Evolutionary conservation across 2,113 vertebrate genomes (phyloP), one percentile per base, ranked within the genome.

Genomic region (Dasypus novemcinctus): DNA sequence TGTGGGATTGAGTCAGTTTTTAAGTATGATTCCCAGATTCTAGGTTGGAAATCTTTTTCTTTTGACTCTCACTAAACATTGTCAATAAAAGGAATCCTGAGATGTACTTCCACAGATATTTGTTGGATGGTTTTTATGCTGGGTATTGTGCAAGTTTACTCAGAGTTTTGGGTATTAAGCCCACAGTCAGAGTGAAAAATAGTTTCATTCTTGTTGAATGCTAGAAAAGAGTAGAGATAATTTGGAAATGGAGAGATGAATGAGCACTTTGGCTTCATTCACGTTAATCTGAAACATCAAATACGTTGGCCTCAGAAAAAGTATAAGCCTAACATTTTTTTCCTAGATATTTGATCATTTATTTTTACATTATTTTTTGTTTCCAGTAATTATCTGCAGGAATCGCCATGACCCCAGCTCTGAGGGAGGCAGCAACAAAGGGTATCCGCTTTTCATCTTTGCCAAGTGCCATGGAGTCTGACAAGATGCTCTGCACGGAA

Each of bases 381-480:
- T 98, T 98, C 97, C 98, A 97, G 95, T 97, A 98, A 97, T 98
- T 98, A 94, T 96, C 97, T 98, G 88, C 97, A 92, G 7, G 96
- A 98, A 97, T 97, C 98, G 98, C 98, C 98, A 99, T 99, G 99
- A 99, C 99, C 98, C 99, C 99, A 97, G 99, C 99, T 93, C 98
- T 99, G 96, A 99, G 98, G 97, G 99, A 99, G 98, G 97, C 98
- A 98, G 97, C 98, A 95, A 98, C 98, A 97, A 99, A 99, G 98
- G 98, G 98, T 97, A 98, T 99, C 98, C 98, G 98, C 97, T 98
- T 99, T 97, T 98, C 98, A 87, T 98, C 98, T 97, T 98, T 99
- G 90, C 97, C 98, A 90, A 98, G 95, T 98, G 97, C 98, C 97
- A 98, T 99, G 98, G 99, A 99, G 97, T 97, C 98, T 64, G 98